Evolutionary conservation across 2,113 vertebrate genomes (phyloP).

Genomic region (Sakesphorus luctuosus): DNA sequence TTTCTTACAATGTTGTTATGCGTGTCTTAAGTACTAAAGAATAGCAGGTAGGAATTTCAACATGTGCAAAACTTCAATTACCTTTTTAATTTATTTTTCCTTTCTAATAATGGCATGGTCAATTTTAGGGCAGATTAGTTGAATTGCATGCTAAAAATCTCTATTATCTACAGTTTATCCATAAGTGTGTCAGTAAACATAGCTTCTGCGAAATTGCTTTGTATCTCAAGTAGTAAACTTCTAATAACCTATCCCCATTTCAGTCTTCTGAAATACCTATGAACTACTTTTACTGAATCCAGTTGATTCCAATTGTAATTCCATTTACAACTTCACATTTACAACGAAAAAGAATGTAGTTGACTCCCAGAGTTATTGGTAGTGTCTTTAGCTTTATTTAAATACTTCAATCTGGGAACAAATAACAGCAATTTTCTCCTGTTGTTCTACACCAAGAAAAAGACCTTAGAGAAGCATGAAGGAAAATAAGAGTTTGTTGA

Average conservation of each 20-base stretch:
- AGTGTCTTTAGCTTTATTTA: not conserved
- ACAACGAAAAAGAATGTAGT: not conserved
- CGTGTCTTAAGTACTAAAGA: not conserved
- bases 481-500: not conserved
- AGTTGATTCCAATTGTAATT: not conserved
- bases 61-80: not conserved
- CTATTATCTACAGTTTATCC: not conserved
- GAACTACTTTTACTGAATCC: not conserved
- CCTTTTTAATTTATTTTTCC: not conserved
- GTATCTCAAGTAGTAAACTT: not conserved
- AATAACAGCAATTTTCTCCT: not conserved
- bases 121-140: not conserved
- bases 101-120: not conserved
- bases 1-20: not conserved
- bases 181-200: not conserved
- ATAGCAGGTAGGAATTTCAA: not conserved
- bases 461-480: not conserved
- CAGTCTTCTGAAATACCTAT: not conserved
- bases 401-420: not conserved
- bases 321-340: not conserved
- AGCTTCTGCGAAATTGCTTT: not conserved
- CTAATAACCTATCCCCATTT: not conserved
- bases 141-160: not conserved
- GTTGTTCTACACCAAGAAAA: not conserved
- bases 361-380: not conserved